These are phyloP conservation scores for Sicus ferrugineus DNA, from an alignment of 2,888 invertebrate genomes.

Conservation along the genomic window DNA sequence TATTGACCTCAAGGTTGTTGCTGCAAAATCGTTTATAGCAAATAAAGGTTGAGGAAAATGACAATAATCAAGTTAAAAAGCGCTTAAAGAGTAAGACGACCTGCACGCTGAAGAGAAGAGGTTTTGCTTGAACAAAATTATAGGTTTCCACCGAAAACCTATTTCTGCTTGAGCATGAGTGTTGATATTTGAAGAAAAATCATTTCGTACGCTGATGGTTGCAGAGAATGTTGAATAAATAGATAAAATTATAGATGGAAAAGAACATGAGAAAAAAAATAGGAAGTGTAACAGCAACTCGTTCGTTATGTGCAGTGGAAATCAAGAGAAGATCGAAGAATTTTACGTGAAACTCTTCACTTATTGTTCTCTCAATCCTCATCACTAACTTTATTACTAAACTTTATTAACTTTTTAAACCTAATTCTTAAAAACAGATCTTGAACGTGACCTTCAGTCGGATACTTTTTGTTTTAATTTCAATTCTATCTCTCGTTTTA, in stretches of 20 bases:
- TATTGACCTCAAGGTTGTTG: not conserved
- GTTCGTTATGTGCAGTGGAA: no score
- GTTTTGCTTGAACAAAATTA: not conserved
- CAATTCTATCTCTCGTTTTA: not conserved
- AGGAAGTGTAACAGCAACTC: no score
- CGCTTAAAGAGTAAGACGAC: conserved; percentile 14
- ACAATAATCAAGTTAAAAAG: conserved; percentile 24
- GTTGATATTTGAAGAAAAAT: not conserved
- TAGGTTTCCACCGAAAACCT: not conserved
- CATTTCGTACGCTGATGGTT: no score
- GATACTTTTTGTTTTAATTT: no score
- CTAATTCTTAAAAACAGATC: not conserved
- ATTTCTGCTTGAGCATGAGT: not conserved
- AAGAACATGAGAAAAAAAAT: no score
- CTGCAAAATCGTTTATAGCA: conserved; percentile 2
- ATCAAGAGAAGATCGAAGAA: no score
- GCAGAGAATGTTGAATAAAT: no score
- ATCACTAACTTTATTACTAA: not conserved
- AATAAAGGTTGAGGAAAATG: conserved; percentile 22
- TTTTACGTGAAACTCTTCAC: not conserved
- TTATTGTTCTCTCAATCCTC: not conserved
- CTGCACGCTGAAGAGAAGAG: not conserved
- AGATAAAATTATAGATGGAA: no score
- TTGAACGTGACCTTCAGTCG: conserved; percentile 1
- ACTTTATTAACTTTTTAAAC: no score